A percentile compares a stretch with the other conserved stretches of the same genome.
phyloP scores from a whole-genome alignment of 2,797 vertebrate genomes.

The Macroramphosus scolopax region DNA sequence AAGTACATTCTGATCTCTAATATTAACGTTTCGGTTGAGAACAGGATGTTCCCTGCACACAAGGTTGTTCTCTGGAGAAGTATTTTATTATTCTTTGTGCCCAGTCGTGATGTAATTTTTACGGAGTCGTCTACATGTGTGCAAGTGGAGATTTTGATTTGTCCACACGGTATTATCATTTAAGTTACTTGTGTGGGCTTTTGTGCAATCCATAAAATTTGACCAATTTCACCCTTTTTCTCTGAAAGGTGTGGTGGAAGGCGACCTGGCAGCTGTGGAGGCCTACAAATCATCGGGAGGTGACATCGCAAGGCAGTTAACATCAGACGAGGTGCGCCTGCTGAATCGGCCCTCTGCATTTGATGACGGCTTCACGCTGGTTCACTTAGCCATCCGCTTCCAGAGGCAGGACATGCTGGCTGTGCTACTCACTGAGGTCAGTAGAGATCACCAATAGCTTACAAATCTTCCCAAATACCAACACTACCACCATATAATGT shows the following conservation, averaged over 20 bases:
- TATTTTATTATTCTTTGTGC: not conserved
- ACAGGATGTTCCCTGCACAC: slow-evolving; percentile 29
- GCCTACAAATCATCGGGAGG: slow-evolving; percentile 94
- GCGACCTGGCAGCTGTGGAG: slow-evolving; percentile 93
- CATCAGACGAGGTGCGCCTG: slow-evolving; percentile 92
- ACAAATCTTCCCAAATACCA: slow-evolving; percentile 9
- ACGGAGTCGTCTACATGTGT: too few relatives aligned
- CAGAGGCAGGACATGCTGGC: slow-evolving; percentile 99
- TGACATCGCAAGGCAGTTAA: slow-evolving; percentile 94
- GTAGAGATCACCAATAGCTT: slow-evolving; percentile 15
- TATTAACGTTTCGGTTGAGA: slow-evolving; percentile 25
- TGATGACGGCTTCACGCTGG: slow-evolving; percentile 95
- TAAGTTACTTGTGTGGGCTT: not conserved
- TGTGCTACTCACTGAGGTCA: slow-evolving; percentile 94
- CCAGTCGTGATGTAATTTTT: not conserved
- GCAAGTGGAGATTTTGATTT: too few relatives aligned
- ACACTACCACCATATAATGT: not conserved
- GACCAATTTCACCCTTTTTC: slow-evolving; percentile 3
- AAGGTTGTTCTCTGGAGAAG: slow-evolving; percentile 18
- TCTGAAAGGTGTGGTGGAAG: slow-evolving; percentile 91
- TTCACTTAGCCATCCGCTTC: slow-evolving; percentile 97
- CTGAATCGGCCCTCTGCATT: slow-evolving; percentile 95
- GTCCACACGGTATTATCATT: not conserved
- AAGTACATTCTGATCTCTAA: slow-evolving; percentile 25
- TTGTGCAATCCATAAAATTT: not conserved